These are phyloP conservation scores for Silurus meridionalis DNA, from an alignment of 2,113 vertebrate species.

Conservation along the genomic window DNA sequence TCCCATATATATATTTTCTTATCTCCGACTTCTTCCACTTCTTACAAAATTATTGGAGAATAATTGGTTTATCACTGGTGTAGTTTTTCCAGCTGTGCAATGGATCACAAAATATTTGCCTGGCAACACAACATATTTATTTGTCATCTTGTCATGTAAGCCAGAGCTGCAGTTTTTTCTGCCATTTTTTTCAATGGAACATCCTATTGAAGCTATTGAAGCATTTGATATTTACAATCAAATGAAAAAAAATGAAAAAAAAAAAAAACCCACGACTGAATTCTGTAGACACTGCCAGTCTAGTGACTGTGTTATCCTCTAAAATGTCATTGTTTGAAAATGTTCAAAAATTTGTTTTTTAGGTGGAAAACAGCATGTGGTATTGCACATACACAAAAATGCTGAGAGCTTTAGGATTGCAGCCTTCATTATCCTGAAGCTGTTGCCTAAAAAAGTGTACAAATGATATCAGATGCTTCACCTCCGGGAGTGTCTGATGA, in stretches of 20 bases:
- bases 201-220: background rate
- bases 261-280: background rate
- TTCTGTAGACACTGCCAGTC: background rate
- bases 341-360: background rate
- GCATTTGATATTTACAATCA: background rate
- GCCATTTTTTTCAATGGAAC: background rate
- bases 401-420: background rate
- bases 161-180: background rate
- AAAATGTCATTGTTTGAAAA: background rate
- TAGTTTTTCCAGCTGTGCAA: constrained; percentile 97
- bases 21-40: background rate
- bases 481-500: background rate
- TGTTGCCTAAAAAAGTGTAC: background rate
- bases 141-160: background rate
- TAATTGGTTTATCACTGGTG: constrained; percentile 80
- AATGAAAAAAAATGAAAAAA: background rate
- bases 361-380: background rate
- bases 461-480: background rate
- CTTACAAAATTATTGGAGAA: constrained; percentile 95
- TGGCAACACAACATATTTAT: constrained; percentile 87
- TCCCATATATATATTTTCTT: too few species aligned
- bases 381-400: background rate
- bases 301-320: background rate
- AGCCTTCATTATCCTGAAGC: background rate
- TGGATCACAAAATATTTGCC: constrained; percentile 88